Evolutionary conservation across 2,797 vertebrate genomes (phyloP).

Genomic region (Leontopithecus rosalia): DNA sequence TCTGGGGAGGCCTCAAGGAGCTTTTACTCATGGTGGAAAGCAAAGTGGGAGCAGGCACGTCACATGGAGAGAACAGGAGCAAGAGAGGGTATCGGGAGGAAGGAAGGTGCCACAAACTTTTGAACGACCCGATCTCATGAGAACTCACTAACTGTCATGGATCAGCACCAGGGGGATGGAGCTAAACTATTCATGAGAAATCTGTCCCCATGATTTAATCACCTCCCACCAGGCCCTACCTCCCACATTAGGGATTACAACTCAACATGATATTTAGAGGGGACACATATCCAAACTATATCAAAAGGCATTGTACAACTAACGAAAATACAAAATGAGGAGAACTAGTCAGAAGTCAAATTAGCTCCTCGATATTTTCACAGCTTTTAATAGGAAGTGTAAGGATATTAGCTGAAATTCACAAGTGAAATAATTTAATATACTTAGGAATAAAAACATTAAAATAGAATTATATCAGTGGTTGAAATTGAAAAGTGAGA

Average conservation of each 20-base stretch:
- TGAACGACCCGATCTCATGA: not conserved
- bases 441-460: not conserved
- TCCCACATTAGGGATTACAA: not conserved
- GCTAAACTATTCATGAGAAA: not conserved
- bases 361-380: not conserved
- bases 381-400: not conserved
- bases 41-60: not conserved
- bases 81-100: not conserved
- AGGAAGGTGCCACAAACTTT: not conserved
- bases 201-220: not conserved
- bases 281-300: not conserved
- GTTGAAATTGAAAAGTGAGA: conserved; percentile 17
- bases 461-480: conserved; percentile 2
- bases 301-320: not conserved
- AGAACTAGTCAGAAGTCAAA: not conserved
- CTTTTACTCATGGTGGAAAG: not conserved
- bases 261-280: not conserved
- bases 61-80: not conserved
- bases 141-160: not conserved
- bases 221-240: not conserved
- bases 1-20: not conserved
- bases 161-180: not conserved
- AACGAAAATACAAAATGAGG: not conserved
- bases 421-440: not conserved
- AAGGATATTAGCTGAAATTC: not conserved